Base-by-base conservation (phyloP, 2,888 invertebrate species). In the Mimumesa dahlbomi region DNA sequence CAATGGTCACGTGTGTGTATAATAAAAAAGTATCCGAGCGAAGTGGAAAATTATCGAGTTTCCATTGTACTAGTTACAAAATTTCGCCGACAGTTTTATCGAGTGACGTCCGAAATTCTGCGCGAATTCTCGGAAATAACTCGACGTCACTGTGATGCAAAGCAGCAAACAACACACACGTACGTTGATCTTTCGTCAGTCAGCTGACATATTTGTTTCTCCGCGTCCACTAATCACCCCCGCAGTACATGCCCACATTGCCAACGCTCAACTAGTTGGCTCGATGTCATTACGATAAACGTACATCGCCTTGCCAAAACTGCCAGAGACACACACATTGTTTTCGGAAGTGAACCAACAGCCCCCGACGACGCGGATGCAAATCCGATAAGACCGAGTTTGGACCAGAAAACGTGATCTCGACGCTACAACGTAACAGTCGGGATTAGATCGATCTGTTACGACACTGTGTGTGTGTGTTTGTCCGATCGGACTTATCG, bases 171-270 rank as follows among this genome's bases (percentile, higher is more conserved):
- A 52, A 58, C 6, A 29, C 29, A 46, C 54, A 50, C 70, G 56
- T 56, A 38, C 65, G 65, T 58, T 58, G 65, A 53, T 64, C 68
- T 64, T 48, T 53, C 65, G 68, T 68, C 64, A 58, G 64, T 31
- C 45, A 49, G 50, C 52, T 45, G 65, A 68, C 68, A 52, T 64
- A 53, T 64, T 58, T 64, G 31, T 52, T 16, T 52, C 46, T 7
- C 40, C 22, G 56, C 65, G 52, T 68, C 65, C 46, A 19, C 65
- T 65, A 68, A 68, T 68, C 65, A 53, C 48, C 52, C 52, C 11
- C 25, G 29, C 40, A 40, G 18, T 31, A 14, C 50, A 34, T 34
- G 46, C 21, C 40, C 29, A 9, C 43, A 21, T 45, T 22, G 46
- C 50, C 49, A 22, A 22, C 25, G 29, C 40, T 25, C 56, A 31